These are phyloP conservation scores for Rousettus madagascariensis DNA, from an alignment of 2,797 vertebrate genomes.

Conservation along the genomic window DNA sequence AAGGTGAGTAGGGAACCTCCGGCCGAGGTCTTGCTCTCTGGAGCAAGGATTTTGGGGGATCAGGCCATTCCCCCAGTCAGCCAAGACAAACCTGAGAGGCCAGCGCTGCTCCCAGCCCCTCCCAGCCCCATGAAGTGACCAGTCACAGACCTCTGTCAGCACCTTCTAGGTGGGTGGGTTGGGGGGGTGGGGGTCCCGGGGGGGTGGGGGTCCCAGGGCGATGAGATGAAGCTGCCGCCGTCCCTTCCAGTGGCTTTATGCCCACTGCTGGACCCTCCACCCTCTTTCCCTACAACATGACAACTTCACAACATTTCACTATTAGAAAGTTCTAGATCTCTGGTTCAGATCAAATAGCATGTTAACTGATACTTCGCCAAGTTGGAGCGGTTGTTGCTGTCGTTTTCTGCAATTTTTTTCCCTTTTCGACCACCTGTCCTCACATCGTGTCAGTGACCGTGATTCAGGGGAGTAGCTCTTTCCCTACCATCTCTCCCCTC, in stretches of 20 bases:
- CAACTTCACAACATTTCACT: background rate
- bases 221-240: background rate
- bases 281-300: background rate
- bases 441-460: background rate
- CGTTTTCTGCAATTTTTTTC: background rate
- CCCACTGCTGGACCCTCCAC: too few species aligned
- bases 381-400: background rate
- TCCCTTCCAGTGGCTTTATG: background rate
- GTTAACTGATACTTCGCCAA: background rate
- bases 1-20: background rate
- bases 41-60: background rate
- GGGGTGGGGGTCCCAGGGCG: fast-evolving
- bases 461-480: background rate
- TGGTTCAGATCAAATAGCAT: background rate
- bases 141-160: background rate
- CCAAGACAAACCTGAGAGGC: background rate
- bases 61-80: background rate
- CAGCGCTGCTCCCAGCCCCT: background rate
- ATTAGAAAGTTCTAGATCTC: background rate
- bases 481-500: background rate
- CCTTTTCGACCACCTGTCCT: background rate
- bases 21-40: background rate
- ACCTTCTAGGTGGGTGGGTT: too few species aligned
- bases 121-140: fast-evolving
- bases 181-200: fast-evolving